Base-by-base conservation (phyloP, 1,140 invertebrate genomes). In the Pachyrhynchus sulphureomaculatus region DNA sequence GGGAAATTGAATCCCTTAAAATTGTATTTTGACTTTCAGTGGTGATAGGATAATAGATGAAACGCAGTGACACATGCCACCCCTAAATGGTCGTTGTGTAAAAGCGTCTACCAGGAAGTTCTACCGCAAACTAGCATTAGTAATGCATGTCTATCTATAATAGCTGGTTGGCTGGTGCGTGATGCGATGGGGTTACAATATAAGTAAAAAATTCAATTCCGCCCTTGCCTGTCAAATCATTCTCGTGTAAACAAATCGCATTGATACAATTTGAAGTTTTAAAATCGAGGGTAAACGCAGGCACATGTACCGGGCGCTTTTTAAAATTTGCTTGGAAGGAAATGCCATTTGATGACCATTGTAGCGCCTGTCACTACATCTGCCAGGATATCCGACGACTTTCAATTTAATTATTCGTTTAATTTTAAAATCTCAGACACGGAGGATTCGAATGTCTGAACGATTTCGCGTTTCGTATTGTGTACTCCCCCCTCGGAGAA, bases 191-290 rank as follows among this genome's bases (percentile, higher is more conserved):
- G 69, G 69, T 72, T 68, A 65, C 62, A 64, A 63, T 67, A 62
- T 68, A 65, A 62, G 37, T 56, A 58, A 65, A 65, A 70, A 68
- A 72, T 70, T 66, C 52, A 67, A 70, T 72, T 69, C 70, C 65
- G 64, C 65, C 66, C 60, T 60, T 51, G 62, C 68, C 64, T 63
- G 64, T 65, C 64, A 67, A 62, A 39, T 48, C 68, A 72, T 42
- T 72, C 60, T 70, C 45, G 59, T 68, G 70, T 72, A 68, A 72
- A 70, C 54, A 72, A 69, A 70, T 68, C 60, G 61, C 67, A 72
- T 70, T 70, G 70, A 72, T 68, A 67, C 55, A 68, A 66, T 71
- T 71, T 71, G 62, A 63, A 68, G 66, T 71, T 71, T 71, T 65
- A 69, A 71, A 68, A 66, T 68, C 65, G 44, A 48, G 68, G 68